These are phyloP conservation scores for Spondyliosoma cantharus DNA, from an alignment of 2,797 vertebrate species.

Conservation along the genomic window DNA sequence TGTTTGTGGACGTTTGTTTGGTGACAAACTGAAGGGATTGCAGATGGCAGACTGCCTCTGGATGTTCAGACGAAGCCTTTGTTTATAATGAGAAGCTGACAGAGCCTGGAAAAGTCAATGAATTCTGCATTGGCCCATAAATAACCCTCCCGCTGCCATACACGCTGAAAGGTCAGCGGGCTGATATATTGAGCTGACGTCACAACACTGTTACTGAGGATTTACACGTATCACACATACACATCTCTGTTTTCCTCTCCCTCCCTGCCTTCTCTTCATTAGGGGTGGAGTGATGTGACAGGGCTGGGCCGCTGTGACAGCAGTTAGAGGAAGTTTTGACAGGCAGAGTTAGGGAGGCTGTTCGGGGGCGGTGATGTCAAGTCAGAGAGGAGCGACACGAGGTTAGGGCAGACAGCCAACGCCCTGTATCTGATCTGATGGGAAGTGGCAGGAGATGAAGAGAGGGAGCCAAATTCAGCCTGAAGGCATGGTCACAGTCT, in stretches of 20 bases:
- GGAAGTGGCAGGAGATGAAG: constrained; percentile 70
- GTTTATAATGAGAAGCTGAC: constrained; percentile 38
- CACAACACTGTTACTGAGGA: constrained; percentile 26
- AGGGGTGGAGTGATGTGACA: constrained; percentile 39
- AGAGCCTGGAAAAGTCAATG: constrained; percentile 52
- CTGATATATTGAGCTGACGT: constrained; percentile 59
- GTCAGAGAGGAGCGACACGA: constrained; percentile 49
- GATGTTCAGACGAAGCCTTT: constrained; percentile 33
- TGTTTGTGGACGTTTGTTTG: constrained; percentile 12
- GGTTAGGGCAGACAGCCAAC: constrained; percentile 57
- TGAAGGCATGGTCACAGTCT: constrained; percentile 53
- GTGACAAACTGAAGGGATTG: constrained; percentile 17
- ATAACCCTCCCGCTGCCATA: constrained; percentile 40
- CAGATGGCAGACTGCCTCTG: constrained; percentile 38
- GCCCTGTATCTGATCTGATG: constrained; percentile 69
- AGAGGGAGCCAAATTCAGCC: constrained; percentile 58
- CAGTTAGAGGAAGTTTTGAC: constrained; percentile 63
- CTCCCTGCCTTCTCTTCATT: constrained; percentile 30
- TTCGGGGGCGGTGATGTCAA: constrained; percentile 57
- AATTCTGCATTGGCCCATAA: constrained; percentile 58
- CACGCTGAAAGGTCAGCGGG: constrained; percentile 61
- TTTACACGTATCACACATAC: constrained; percentile 35
- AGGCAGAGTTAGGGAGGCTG: constrained; percentile 52
- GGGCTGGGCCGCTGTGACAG: constrained; percentile 39
- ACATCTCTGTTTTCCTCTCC: constrained; percentile 13